Base-by-base conservation (phyloP, 2,888 invertebrate genomes). In the Tromatobia lineatoria region DNA sequence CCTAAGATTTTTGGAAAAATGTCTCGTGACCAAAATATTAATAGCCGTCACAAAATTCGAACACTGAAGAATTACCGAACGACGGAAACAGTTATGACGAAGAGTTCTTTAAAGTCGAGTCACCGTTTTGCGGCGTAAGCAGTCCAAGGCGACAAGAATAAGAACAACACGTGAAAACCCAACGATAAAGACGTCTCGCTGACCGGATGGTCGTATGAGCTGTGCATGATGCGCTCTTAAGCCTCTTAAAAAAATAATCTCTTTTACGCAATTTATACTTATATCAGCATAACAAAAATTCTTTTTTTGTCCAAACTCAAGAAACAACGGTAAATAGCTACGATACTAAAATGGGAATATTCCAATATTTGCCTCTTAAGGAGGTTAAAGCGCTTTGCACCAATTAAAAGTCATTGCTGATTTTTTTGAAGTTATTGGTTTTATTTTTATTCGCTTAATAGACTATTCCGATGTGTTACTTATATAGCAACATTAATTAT, bases 131-230 rank as follows among this genome's bases (percentile, higher is more conserved):
- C 66, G 52, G 45, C 57, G 59, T 61, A 69, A 52, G 61, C 29
- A 13, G 45, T n/a, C 11, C n/a, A 45, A 45, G 70, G 47, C 25
- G 18, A 20, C 54, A 13, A 8, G 3, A 7, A 25, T 25, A 78
- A 20, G 38, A 59, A 61, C 69, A 50, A 66, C 59, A 70, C 73
- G 59, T 59, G 42, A 38, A 67, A 78, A 59, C 38, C 61, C 67
- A 54, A 57, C 66, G 66, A 76, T 80, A 76, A 64, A 57, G 42
- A 76, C 75, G 80, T 80, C 57, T 71, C 71, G 76, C 59, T 80
- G 80, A 76, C 76, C 83, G 71, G 66, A 80, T 83, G 69, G 54
- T 83, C 66, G 70, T 71, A 71, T 71, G 75, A 50, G 20, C 71
- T 20, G 79, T 66, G 71, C 75, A 75, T 76, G 83, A 59, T 71